Base-by-base conservation (phyloP, 2,113 vertebrate species). In the Sardina pilchardus region DNA sequence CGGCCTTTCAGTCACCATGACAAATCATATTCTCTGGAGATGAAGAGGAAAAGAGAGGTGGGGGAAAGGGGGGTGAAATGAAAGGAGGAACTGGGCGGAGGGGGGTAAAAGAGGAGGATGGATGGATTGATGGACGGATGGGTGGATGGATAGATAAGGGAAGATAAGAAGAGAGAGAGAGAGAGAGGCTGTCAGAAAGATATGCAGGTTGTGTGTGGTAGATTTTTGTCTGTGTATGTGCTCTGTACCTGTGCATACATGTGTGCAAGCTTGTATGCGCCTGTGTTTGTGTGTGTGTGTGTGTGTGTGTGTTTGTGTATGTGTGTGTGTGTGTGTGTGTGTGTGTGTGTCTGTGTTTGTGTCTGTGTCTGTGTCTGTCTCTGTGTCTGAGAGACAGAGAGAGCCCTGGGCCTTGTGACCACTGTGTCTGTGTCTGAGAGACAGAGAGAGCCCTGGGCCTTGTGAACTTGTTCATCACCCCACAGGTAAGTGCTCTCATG, bases 1-100 rank as follows among this genome's bases (percentile, higher is more conserved):
- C 89, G 34, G 34, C 89, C 90, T 90, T 90, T 95, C 93, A 94
- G 92, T 93, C 93, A 93, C 91, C 92, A 93, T 94, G 95, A 95
- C 94, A 94, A 95, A 95, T 95, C 93, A 94, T 94, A 94, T 92
- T 93, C 93, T 94, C 90, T 80, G 84, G 88, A 91, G 92, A 93
- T 94, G 92, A 93, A 93, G 91, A 92, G 86, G 82, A 89, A 84
- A 53, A 48, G 24, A 53, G 47, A 42, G 67, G n/a, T n/a, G 45
- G 47, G 78, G 34, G 83, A 4, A 36, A 83, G 63, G 87, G 82
- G 87, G 88, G 30, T 87, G 88, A 88, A 89, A 88, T 56, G 63
- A 81, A 90, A 88, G 59, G 81, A n/a, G 50, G 83, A 44, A 81
- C 82, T n/a, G 84, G 53, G 86, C 67, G 86, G 82, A 86, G 81